These are phyloP conservation scores for Sisyra terminalis DNA, from an alignment of 2,888 invertebrate genomes.

Conservation along the genomic window DNA sequence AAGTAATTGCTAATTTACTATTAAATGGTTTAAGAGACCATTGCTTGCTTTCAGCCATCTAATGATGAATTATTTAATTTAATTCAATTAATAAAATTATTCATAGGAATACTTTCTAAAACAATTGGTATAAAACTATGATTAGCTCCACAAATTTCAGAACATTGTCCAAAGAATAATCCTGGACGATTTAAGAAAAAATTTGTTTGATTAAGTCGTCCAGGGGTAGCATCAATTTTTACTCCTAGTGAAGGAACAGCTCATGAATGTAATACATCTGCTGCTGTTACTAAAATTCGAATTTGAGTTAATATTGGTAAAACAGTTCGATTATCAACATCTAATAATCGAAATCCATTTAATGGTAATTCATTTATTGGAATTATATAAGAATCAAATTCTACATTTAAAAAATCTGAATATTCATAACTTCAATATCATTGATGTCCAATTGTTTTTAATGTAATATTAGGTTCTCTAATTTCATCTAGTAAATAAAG, in stretches of 20 bases:
- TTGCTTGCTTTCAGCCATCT: slow-evolving; percentile 51
- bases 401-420: slow-evolving; percentile 38
- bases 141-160: slow-evolving; percentile 67
- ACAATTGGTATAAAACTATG: slow-evolving; percentile 64
- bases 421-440: slow-evolving; percentile 27
- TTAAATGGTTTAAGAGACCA: no score
- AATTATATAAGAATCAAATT: slow-evolving; percentile 46
- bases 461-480: slow-evolving; percentile 28
- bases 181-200: slow-evolving; percentile 47
- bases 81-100: slow-evolving; percentile 41
- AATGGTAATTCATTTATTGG: slow-evolving; percentile 25
- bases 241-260: slow-evolving; percentile 42
- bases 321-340: slow-evolving; percentile 44
- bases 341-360: slow-evolving; percentile 38
- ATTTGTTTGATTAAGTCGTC: slow-evolving; percentile 49
- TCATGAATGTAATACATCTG: slow-evolving; percentile 52
- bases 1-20: no score
- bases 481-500: slow-evolving; percentile 45
- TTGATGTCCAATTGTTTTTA: background rate
- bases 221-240: slow-evolving; percentile 47
- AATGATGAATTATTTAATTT: slow-evolving; percentile 32
- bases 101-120: slow-evolving; percentile 37
- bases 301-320: slow-evolving; percentile 42
- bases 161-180: slow-evolving; percentile 56
- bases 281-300: slow-evolving; percentile 41